Percentiles rank a stretch among this genome's conserved stretches.
These are phyloP conservation scores for Lepus europaeus DNA, from an alignment of 2,113 vertebrate genomes.

Conservation along the genomic window DNA sequence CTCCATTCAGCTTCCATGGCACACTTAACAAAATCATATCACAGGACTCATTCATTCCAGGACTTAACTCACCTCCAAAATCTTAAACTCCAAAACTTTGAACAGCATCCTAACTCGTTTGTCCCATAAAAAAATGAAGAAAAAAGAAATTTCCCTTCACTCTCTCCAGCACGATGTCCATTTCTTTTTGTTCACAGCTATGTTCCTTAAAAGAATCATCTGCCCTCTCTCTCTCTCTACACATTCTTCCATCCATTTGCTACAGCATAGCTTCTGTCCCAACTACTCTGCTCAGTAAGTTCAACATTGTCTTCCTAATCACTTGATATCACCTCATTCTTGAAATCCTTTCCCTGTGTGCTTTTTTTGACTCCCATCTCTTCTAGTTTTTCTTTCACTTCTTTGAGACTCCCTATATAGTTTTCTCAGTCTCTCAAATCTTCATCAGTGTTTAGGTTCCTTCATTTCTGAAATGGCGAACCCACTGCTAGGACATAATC, in stretches of 20 bases:
- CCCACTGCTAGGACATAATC: not conserved
- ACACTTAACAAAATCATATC: not conserved
- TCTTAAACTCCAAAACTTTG: not conserved
- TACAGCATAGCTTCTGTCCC: not conserved
- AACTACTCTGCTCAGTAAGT: not conserved
- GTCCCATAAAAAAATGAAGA: not conserved
- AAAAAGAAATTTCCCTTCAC: not conserved
- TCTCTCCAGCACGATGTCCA: not conserved
- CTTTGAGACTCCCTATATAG: not conserved
- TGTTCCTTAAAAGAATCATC: conserved; percentile 13
- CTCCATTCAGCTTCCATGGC: not conserved
- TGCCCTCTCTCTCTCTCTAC: not conserved
- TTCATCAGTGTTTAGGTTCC: not conserved
- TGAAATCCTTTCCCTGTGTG: not conserved
- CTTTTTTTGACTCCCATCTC: not conserved
- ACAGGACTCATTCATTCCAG: not conserved
- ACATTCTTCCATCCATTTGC: not conserved
- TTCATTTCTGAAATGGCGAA: not conserved
- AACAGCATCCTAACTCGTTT: not conserved
- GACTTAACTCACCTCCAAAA: conserved; percentile 14
- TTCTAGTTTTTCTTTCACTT: not conserved
- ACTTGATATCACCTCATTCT: not conserved
- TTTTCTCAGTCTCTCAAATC: not conserved
- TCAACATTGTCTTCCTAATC: not conserved
- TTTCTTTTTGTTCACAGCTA: not conserved